phyloP scores from a whole-genome alignment of 1,140 invertebrate species.

The Chymomyza costata region DNA sequence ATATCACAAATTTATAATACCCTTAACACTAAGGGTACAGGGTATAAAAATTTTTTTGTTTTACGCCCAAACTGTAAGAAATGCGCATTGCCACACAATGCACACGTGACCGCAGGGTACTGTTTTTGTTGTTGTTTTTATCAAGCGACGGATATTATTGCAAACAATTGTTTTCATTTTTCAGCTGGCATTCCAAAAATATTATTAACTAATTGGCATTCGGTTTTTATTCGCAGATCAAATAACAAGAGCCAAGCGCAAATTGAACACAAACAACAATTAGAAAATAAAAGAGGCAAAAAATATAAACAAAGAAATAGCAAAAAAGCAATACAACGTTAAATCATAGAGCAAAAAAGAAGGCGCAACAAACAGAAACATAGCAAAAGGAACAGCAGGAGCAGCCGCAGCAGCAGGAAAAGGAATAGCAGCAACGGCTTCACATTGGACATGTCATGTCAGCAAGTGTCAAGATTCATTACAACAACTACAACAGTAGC shows the following conservation, averaged over 20 bases:
- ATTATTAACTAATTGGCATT: conserved; percentile 31
- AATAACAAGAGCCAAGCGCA: conserved; percentile 30
- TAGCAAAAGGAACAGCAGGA: not conserved
- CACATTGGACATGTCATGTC: conserved; percentile 75
- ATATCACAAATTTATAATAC: too few species aligned
- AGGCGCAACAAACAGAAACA: not conserved
- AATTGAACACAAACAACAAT: conserved; percentile 8
- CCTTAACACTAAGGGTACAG: too few species aligned
- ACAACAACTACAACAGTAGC: conserved; percentile 30
- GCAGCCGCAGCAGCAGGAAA: conserved; percentile 9
- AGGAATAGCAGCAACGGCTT: conserved; percentile 51
- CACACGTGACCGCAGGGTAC: conserved; percentile 56
- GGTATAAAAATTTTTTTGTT: too few species aligned
- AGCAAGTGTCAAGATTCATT: conserved; percentile 72
- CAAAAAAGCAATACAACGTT: not conserved
- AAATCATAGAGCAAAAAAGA: not conserved
- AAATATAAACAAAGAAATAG: conserved; percentile 11
- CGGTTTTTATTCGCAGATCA: conserved; percentile 43
- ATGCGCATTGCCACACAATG: conserved; percentile 41
- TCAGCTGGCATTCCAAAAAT: too few species aligned
- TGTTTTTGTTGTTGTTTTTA: conserved; percentile 15
- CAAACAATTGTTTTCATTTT: too few species aligned
- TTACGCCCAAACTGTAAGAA: too few species aligned
- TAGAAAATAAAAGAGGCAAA: conserved; percentile 6
- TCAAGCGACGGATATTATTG: conserved; percentile 12